phyloP scores from a whole-genome alignment of 92 coral and sea anemone species.

The Heliopora coerulea region DNA sequence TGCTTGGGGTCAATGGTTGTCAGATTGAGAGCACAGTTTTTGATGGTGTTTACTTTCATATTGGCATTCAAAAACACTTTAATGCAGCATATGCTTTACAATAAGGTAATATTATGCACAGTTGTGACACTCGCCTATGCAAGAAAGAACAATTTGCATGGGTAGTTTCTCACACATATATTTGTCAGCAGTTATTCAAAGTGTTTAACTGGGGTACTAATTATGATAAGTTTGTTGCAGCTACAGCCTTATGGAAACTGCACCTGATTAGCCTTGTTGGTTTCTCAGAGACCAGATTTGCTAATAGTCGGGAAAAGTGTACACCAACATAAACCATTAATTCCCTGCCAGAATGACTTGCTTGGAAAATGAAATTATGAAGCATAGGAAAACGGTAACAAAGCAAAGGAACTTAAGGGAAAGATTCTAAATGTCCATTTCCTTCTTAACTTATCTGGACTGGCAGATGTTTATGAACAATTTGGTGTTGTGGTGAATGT shows the following conservation, averaged over 20 bases:
- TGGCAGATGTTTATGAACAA: slow-evolving; percentile 9
- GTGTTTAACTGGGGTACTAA: slow-evolving; percentile 26
- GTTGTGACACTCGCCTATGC: slow-evolving; percentile 18
- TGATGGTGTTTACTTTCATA: slow-evolving; percentile 29
- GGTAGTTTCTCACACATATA: slow-evolving; percentile 13
- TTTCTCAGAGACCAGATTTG: slow-evolving; percentile 31
- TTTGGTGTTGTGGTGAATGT: slow-evolving; percentile 19
- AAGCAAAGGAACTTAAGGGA: neutral
- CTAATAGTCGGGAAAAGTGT: slow-evolving; percentile 33
- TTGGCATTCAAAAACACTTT: slow-evolving; percentile 16
- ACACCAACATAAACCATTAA: slow-evolving; percentile 24
- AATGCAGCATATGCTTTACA: slow-evolving; percentile 7
- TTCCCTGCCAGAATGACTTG: slow-evolving; percentile 28
- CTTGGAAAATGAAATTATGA: slow-evolving; percentile 18
- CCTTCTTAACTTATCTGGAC: neutral
- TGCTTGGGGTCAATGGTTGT: too few relatives aligned
- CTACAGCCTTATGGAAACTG: slow-evolving; percentile 32
- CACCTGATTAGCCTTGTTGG: slow-evolving; percentile 29
- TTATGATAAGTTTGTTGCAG: slow-evolving; percentile 20
- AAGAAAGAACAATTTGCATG: slow-evolving; percentile 23
- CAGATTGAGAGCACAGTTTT: slow-evolving; percentile 22
- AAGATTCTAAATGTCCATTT: slow-evolving; percentile 12
- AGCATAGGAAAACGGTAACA: neutral
- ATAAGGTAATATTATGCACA: slow-evolving; percentile 2
- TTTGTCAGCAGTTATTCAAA: slow-evolving; percentile 10